Evolutionary conservation across 1,140 invertebrate species (phyloP).

Genomic region (Zaprionus gabonicus): DNA sequence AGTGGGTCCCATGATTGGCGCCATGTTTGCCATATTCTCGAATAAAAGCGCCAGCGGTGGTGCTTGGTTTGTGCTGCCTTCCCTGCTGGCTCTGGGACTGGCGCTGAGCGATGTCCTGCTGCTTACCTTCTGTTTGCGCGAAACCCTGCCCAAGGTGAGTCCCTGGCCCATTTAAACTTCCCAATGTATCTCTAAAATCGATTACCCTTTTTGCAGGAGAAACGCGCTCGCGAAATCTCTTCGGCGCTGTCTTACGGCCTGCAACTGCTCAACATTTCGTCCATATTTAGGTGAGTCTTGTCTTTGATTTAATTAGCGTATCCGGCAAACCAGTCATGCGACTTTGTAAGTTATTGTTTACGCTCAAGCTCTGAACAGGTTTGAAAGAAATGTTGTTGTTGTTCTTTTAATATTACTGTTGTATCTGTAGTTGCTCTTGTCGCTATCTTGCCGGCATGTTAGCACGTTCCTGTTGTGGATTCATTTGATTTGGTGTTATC

Average conservation of each 20-base stretch:
- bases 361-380: conserved; percentile 41
- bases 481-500: conserved; percentile 50
- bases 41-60: conserved; percentile 86
- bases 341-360: conserved; percentile 23
- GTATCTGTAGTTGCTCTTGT: conserved; percentile 3
- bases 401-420: conserved; percentile 2
- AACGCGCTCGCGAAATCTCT: conserved; percentile 76
- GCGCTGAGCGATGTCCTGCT: conserved; percentile 92
- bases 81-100: conserved; percentile 92
- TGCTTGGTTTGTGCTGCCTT: conserved; percentile 93
- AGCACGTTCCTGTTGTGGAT: conserved; percentile 40
- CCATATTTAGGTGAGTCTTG: conserved; percentile 79
- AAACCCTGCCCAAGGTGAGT: conserved; percentile 91
- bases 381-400: conserved; percentile 2
- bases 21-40: conserved; percentile 92
- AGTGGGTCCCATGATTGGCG: conserved; percentile 97
- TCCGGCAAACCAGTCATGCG: conserved; percentile 29
- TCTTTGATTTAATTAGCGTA: conserved; percentile 59
- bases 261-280: conserved; percentile 86
- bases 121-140: conserved; percentile 91
- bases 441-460: conserved; percentile 38
- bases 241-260: conserved; percentile 88
- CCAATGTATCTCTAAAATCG: background rate
- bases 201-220: conserved; percentile 86
- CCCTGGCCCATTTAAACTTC: background rate